These are phyloP conservation scores for Eclectus roratus DNA, from an alignment of 2,113 vertebrate genomes.

Conservation along the genomic window DNA sequence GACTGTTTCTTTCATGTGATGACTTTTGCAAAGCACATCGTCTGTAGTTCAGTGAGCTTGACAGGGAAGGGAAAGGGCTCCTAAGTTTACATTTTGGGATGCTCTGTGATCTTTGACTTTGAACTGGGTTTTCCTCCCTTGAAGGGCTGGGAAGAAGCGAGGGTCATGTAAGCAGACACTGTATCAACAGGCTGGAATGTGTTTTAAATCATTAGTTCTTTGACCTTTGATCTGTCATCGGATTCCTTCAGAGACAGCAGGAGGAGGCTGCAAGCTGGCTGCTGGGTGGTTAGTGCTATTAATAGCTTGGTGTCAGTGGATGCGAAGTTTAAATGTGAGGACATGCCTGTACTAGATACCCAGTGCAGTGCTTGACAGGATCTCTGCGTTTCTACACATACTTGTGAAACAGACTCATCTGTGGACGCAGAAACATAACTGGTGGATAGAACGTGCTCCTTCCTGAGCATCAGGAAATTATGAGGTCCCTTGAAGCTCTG, in stretches of 20 bases:
- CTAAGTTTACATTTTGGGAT: slow-evolving; percentile 5
- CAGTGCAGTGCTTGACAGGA: neutral
- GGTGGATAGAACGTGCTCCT: neutral
- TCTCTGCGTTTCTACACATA: neutral
- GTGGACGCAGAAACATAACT: neutral
- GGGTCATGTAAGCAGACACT: slow-evolving; percentile 38
- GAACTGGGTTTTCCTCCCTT: slow-evolving; percentile 24
- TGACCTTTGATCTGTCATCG: slow-evolving; percentile 61
- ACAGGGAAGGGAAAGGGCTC: neutral
- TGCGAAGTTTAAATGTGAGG: neutral
- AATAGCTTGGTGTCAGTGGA: neutral
- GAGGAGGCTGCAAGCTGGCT: neutral
- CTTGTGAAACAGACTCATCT: neutral
- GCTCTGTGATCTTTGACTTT: slow-evolving; percentile 34
- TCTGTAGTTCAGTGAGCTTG: neutral
- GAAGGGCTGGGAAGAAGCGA: neutral
- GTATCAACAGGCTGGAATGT: slow-evolving; percentile 48
- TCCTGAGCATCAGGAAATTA: neutral
- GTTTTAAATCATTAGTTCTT: slow-evolving; percentile 56
- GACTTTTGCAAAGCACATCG: neutral
- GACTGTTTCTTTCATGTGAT: neutral
- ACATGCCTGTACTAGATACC: neutral
- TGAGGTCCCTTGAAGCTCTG: neutral
- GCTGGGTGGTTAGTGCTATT: neutral
- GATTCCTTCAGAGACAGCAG: neutral